Percentiles rank a stretch among this genome's conserved stretches.
phyloP scores from a whole-genome alignment of 2,113 vertebrate genomes.

The Lutjanus erythropterus region DNA sequence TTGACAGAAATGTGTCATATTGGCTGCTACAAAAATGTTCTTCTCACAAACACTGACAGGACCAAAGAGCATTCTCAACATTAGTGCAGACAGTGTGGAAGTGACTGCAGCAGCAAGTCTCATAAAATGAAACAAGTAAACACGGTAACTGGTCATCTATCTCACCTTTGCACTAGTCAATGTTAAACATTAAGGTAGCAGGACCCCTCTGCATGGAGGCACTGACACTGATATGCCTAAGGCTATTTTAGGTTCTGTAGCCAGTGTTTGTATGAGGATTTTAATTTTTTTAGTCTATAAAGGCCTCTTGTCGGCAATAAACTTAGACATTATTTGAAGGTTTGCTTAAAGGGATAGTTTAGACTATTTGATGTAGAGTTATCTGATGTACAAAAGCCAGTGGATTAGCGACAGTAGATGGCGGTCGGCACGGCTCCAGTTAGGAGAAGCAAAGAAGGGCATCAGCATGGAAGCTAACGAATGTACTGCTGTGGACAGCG shows the following conservation, averaged over 20 bases:
- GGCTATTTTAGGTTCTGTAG: not conserved
- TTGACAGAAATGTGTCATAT: slow-evolving; percentile 12
- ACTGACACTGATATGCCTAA: not conserved
- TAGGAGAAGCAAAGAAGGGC: too few species aligned
- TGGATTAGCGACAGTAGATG: too few species aligned
- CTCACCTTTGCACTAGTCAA: slow-evolving; percentile 15
- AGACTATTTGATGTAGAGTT: too few species aligned
- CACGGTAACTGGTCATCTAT: not conserved
- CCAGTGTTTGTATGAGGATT: slow-evolving; percentile 6
- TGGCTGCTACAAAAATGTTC: slow-evolving; percentile 4
- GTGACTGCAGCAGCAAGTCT: slow-evolving; percentile 2
- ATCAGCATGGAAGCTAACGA: too few species aligned
- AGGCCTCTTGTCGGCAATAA: not conserved
- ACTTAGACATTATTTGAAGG: not conserved
- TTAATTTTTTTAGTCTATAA: not conserved
- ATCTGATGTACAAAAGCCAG: too few species aligned
- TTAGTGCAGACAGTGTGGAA: not conserved
- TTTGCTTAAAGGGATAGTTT: too few species aligned
- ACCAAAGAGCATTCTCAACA: not conserved
- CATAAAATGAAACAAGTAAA: slow-evolving; percentile 17
- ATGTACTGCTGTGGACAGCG: too few species aligned
- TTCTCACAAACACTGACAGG: not conserved
- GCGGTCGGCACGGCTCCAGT: too few species aligned
- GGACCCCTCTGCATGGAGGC: not conserved
- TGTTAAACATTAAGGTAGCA: slow-evolving; percentile 15